phyloP scores from a whole-genome alignment of 2,888 invertebrate genomes.

The Chalcis sispes region DNA sequence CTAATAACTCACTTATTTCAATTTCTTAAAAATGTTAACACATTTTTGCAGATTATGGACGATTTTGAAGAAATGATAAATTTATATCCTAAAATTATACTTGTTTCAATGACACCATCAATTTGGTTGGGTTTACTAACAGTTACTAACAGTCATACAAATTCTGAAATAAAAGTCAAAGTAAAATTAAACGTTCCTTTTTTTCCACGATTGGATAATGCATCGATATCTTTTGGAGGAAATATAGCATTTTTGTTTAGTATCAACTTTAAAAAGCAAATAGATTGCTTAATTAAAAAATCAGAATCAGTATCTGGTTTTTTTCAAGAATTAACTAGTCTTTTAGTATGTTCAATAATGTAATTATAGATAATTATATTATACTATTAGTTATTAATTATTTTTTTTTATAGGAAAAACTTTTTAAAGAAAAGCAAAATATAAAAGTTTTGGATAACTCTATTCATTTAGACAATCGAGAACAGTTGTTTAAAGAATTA shows the following conservation, averaged over 20 bases:
- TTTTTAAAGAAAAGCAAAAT: constrained; percentile 4
- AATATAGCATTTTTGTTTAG: constrained; percentile 62
- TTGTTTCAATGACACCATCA: constrained; percentile 64
- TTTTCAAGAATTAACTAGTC: constrained; percentile 63
- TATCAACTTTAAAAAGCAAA: constrained; percentile 60
- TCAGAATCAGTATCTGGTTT: constrained; percentile 65
- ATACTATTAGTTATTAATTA: neutral
- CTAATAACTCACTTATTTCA: too few species aligned
- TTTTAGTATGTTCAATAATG: constrained; percentile 57
- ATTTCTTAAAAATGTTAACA: too few species aligned
- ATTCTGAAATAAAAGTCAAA: constrained; percentile 61
- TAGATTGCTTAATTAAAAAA: constrained; percentile 60
- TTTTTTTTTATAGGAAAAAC: constrained; percentile 43
- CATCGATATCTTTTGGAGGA: constrained; percentile 65
- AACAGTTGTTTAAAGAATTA: constrained; percentile 64
- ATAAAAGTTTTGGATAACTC: neutral
- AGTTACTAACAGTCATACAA: constrained; percentile 46
- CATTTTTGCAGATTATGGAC: constrained; percentile 59
- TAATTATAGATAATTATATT: neutral
- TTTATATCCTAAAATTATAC: constrained; percentile 68
- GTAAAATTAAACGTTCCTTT: constrained; percentile 67
- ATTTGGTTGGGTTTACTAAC: constrained; percentile 70
- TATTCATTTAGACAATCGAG: constrained; percentile 25
- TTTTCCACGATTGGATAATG: constrained; percentile 67
- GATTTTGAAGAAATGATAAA: constrained; percentile 65